phyloP scores from a whole-genome alignment of 2,113 vertebrate species.

The Aegithalos caudatus region DNA sequence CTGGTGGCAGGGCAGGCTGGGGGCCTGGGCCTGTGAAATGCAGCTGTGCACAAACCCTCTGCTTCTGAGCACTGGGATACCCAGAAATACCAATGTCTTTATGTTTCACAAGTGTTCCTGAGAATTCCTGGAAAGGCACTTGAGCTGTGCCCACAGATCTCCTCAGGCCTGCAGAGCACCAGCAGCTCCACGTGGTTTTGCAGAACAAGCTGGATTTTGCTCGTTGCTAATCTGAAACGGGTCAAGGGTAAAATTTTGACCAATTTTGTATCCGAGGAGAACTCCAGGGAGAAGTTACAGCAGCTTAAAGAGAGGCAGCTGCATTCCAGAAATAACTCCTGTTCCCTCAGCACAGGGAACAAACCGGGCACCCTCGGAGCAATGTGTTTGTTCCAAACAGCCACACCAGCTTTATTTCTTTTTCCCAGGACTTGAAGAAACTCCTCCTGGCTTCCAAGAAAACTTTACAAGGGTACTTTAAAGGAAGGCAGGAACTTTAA shows the following conservation, averaged over 20 bases:
- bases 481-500: neutral
- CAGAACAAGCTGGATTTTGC: neutral
- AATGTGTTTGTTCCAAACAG: neutral
- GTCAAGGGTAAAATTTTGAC: neutral
- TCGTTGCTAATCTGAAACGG: neutral
- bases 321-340: conserved; percentile 30
- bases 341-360: neutral
- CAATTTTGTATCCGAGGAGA: neutral
- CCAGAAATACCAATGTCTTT: neutral
- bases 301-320: neutral
- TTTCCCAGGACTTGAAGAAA: neutral
- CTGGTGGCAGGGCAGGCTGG: neutral
- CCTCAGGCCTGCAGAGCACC: neutral
- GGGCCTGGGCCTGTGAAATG: neutral
- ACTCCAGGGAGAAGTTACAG: neutral
- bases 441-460: neutral
- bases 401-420: neutral
- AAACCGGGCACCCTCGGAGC: neutral
- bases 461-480: neutral
- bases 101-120: neutral
- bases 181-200: neutral
- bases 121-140: conserved; percentile 17
- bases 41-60: neutral
- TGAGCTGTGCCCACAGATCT: neutral
- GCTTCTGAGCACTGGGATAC: neutral